A percentile compares a stretch with the other conserved stretches of the same genome.
These are phyloP conservation scores for Hofmannophila pseudospretella DNA, from an alignment of 2,888 invertebrate species.

Conservation along the genomic window DNA sequence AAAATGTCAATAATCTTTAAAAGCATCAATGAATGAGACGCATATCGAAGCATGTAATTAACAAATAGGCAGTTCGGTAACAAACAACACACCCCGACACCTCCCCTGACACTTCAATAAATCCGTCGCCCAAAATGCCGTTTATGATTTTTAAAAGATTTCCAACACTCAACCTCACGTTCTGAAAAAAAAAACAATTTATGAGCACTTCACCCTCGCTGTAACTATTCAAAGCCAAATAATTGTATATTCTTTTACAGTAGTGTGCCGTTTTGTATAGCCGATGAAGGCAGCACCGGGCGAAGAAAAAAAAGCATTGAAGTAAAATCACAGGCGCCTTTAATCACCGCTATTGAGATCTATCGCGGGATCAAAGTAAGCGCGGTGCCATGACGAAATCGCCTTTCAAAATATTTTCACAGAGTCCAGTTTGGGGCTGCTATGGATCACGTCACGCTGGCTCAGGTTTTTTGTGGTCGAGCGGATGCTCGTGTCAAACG, in stretches of 20 bases:
- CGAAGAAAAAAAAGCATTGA: conserved; percentile 67
- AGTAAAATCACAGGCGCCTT: conserved; percentile 77
- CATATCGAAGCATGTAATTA: conserved; percentile 57
- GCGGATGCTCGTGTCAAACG: conserved; percentile 79
- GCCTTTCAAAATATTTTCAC: conserved; percentile 58
- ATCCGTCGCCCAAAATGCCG: conserved; percentile 45
- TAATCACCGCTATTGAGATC: conserved; percentile 78
- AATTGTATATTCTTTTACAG: conserved; percentile 79
- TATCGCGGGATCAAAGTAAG: conserved; percentile 72
- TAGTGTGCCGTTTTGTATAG: conserved; percentile 74
- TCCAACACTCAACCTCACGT: conserved; percentile 44
- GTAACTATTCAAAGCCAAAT: conserved; percentile 75
- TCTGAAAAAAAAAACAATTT: conserved; percentile 67
- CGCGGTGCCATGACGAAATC: conserved; percentile 55
- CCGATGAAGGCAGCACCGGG: conserved; percentile 59
- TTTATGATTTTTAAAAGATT: conserved; percentile 72
- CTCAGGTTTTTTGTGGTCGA: conserved; percentile 60
- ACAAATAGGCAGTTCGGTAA: conserved; percentile 46
- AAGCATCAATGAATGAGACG: conserved; percentile 10
- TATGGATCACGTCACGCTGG: conserved; percentile 54
- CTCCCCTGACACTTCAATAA: conserved; percentile 59
- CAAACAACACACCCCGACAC: conserved; percentile 42
- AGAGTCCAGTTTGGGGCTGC: conserved; percentile 54
- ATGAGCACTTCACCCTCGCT: conserved; percentile 76
- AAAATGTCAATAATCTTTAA: neutral